Evolutionary conservation across 2,113 vertebrate species (phyloP), one percentile per base, ranked within the genome.

Genomic region (Crypturellus undulatus): DNA sequence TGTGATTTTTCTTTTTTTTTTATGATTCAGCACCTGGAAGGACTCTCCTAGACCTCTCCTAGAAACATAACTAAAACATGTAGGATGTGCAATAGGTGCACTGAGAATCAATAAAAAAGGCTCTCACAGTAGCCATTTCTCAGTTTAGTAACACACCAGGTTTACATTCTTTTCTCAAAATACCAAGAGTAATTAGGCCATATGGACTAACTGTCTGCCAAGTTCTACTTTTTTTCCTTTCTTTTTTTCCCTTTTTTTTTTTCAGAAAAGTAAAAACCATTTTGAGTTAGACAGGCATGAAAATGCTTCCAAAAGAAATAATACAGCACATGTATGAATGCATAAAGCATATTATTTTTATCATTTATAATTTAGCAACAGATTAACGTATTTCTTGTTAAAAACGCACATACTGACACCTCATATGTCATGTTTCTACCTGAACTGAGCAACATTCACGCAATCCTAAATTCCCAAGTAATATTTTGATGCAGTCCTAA

Each of bases 231-330:
- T 9, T 40, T 91, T 56, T 84, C 43, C 28, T 59, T 42, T 6
- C 15, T 84, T 85, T 51, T 21, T 3, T 89, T 73, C 69, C 79
- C 40, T 43, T 30, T 75, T 34, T 91, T 77, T 43, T 84, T 78
- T 96, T 75, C 76, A 79, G 38, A 92, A 89, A 95, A 96, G 91
- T 95, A 91, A 95, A 97, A 91, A 90, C 83, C 77, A 75, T 90
- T 97, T 96, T 92, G 87, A 97, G 88, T 96, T 97, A 97, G 97
- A 93, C 56, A 96, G 97, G 94, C 94, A 97, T 60, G 91, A 97
- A 96, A 94, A 97, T 22, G 40, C 75, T 95, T 97, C 96, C 95
- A 97, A 97, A 97, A 94, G 72, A 52, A 97, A 91, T 93, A 96
- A 92, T 95, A 59, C 58, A 65, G 67, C 72, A 88, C 12, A 24